phyloP scores from a whole-genome alignment of 2,113 vertebrate genomes.

The Epinephelus cyanopodus region DNA sequence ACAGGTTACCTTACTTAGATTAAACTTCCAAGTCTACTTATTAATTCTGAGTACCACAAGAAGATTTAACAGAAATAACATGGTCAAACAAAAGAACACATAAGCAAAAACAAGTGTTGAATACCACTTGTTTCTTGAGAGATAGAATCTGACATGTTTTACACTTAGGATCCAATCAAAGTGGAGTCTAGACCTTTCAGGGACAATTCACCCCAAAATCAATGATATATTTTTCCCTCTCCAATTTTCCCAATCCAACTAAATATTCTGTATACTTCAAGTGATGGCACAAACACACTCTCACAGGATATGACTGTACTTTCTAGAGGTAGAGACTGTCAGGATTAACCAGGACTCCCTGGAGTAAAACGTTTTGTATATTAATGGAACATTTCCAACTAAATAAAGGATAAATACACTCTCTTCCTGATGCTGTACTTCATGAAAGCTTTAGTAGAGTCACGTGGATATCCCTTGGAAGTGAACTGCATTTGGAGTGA shows the following conservation, averaged over 20 bases:
- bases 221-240: no score
- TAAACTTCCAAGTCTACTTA: no score
- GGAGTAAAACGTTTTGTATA: no score
- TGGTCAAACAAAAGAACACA: not conserved
- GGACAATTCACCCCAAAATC: no score
- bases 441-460: not conserved
- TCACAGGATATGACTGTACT: not conserved
- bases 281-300: not conserved
- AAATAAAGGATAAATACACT: not conserved
- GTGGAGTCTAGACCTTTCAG: not conserved
- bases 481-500: not conserved
- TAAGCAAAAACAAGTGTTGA: not conserved
- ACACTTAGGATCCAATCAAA: not conserved
- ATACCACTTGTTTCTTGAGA: not conserved
- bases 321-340: not conserved
- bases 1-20: no score
- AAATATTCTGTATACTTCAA: constrained; percentile 6
- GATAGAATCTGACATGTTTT: not conserved
- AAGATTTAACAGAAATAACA: no score
- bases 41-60: no score
- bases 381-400: no score
- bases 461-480: not conserved
- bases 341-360: no score
- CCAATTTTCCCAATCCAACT: no score
- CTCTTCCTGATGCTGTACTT: not conserved